Percentiles rank a stretch among this genome's conserved stretches.
Conservation (phyloP, 2,113 vertebrate genomes). For the Todiramphus chloris region DNA sequence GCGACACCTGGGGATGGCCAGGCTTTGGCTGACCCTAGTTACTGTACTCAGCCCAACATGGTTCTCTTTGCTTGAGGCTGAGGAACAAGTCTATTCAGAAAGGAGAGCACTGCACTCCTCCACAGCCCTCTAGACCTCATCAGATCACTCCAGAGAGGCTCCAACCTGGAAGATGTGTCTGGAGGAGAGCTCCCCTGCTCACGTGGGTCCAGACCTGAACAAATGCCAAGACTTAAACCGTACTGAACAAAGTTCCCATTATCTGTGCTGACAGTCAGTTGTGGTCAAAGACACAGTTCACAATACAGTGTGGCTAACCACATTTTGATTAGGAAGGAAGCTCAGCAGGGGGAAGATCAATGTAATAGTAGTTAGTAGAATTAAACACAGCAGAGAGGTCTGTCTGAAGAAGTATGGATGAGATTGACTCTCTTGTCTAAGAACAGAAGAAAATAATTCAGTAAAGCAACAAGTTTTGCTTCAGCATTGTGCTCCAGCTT, state of each 20-base stretch:
- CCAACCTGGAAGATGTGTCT: not conserved
- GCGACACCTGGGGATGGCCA: rapidly evolving
- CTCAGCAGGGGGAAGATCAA: not conserved
- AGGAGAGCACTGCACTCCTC: not conserved
- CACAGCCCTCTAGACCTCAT: not conserved
- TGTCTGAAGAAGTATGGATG: not conserved
- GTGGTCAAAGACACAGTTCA: not conserved
- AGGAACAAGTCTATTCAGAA: not conserved
- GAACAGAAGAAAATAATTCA: not conserved
- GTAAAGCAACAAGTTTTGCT: not conserved
- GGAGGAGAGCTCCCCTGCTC: not conserved
- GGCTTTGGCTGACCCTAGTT: not conserved
- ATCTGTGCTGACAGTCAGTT: not conserved
- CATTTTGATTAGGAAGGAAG: not conserved
- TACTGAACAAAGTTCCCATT: not conserved
- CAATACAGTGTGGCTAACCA: not conserved
- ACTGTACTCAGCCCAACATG: not conserved
- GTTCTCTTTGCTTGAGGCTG: not conserved
- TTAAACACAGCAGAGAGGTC: not conserved
- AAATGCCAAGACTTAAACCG: not conserved
- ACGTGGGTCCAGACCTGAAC: not conserved
- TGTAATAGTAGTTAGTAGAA: not conserved
- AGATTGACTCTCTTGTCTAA: not conserved
- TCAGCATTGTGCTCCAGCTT: not conserved
- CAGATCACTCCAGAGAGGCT: not conserved